Percentiles rank a stretch among this genome's conserved stretches.
These are phyloP conservation scores for Philaethria dido DNA, from an alignment of 2,888 invertebrate genomes.

Conservation along the genomic window DNA sequence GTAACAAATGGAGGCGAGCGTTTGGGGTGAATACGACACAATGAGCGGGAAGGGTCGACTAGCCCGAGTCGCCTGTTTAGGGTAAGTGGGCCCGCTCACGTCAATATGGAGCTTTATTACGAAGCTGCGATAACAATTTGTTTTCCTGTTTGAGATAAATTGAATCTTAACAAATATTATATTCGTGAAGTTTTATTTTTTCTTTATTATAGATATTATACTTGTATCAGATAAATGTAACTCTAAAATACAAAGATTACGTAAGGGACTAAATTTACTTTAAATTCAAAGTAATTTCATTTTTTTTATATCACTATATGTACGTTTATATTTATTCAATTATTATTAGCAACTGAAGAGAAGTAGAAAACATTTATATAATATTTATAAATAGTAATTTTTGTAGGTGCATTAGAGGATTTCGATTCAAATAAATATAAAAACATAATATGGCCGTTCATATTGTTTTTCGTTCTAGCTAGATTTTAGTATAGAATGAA, in stretches of 20 bases:
- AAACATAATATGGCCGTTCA: too few relatives aligned
- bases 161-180: constrained; percentile 22
- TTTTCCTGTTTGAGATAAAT: constrained; percentile 56
- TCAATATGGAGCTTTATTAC: constrained; percentile 80
- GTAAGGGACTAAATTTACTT: not conserved
- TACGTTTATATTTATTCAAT: not conserved
- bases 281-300: not conserved
- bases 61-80: constrained; percentile 68
- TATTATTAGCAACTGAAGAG: not conserved
- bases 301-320: not conserved
- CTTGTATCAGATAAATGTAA: not conserved
- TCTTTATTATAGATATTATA: not conserved
- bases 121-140: constrained; percentile 71
- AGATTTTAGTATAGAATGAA: too few relatives aligned
- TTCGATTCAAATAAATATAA: not conserved
- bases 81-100: constrained; percentile 81
- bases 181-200: not conserved
- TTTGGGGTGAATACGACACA: constrained; percentile 81
- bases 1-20: constrained; percentile 80
- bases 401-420: not conserved
- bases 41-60: constrained; percentile 79
- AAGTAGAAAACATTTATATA: not conserved
- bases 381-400: not conserved
- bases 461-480: not conserved
- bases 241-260: not conserved